phyloP scores from a whole-genome alignment of 2,797 vertebrate species.

The Scleropages formosus region DNA sequence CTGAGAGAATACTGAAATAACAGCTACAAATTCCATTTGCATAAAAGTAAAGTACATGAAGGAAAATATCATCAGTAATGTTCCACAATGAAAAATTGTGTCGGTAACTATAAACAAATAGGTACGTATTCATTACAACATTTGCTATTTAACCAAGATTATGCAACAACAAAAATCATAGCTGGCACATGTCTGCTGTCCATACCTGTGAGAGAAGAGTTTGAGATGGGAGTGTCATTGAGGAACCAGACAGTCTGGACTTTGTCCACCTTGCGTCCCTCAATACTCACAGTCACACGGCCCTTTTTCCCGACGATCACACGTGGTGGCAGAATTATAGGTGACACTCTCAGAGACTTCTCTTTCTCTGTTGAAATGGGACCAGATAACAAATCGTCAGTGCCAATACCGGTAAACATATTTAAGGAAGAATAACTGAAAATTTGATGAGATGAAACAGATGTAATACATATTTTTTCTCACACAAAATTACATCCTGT shows the following conservation, averaged over 20 bases:
- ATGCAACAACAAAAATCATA: too few species aligned
- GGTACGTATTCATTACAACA: background rate
- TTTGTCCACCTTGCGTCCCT: constrained; percentile 66
- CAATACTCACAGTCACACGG: constrained; percentile 67
- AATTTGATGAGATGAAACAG: too few species aligned
- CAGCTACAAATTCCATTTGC: constrained; percentile 38
- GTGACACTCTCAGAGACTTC: constrained; percentile 69
- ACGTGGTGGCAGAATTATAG: constrained; percentile 69
- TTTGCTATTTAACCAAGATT: too few species aligned
- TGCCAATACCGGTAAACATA: background rate
- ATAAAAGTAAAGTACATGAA: constrained; percentile 29
- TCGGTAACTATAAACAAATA: background rate
- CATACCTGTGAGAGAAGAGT: constrained; percentile 65
- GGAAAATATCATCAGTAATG: background rate
- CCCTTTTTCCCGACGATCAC: constrained; percentile 68
- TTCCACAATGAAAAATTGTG: background rate
- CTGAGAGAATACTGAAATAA: constrained; percentile 46
- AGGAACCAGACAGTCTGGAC: constrained; percentile 72
- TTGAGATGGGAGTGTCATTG: constrained; percentile 64
- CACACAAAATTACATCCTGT: too few species aligned
- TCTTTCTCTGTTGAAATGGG: constrained; percentile 62
- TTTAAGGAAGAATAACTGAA: background rate
- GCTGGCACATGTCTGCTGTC: too few species aligned
- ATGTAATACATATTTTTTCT: too few species aligned
- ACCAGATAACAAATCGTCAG: constrained; percentile 14